Base-by-base conservation (phyloP, 2,113 vertebrate species). In the Columbina picui region DNA sequence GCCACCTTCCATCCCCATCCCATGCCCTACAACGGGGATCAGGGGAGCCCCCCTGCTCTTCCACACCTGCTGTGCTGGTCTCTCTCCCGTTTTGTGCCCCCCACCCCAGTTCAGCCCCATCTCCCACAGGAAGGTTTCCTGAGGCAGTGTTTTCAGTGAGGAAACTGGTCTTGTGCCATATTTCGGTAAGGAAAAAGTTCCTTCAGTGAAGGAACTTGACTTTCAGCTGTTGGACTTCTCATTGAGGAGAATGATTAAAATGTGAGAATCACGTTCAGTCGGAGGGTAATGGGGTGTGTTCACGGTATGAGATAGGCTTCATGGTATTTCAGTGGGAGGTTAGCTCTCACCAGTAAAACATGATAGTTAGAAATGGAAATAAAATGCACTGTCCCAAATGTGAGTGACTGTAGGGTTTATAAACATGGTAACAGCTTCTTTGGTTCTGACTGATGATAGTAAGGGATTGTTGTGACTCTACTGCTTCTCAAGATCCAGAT, bases 281-380 rank as follows among this genome's bases (percentile, higher is more conserved):
- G 1, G 60, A 67, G 52, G n/a, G 55, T 68, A 76, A 49, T 59
- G 53, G 53, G 74, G 17, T 52, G 29, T 70, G 57, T 53, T 78
- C 78, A 71, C 84, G 25, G 10, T 50, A 14, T 73, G 60, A 91
- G 67, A 80, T 56, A 55, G 32, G 20, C 76, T 90, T 84, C 21
- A 14, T 68, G 29, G 26, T 79, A 52, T 45, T 81, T 84, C 64
- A 71, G 47, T 55, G 84, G 65, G 75, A 56, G 43, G 22, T 57
- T 61, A 60, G 30, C 17, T 75, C 70, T 92, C 16, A 8, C 22
- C 39, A 52, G 59, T 74, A 59, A 75, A 87, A 89, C 0, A 1
- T 83, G n/a, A 68, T 59, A 22, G 45, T 64, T 52, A 79, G 70
- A 64, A 60, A 79, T 90, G 36, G 59, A 93, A 93, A 83, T 71